Percentiles rank a stretch among this genome's conserved stretches.
These are phyloP conservation scores for Ovis aries DNA, from an alignment of 2,113 vertebrate genomes.

Conservation along the genomic window ARS-UI_Ramb_v3.0 NC_056054.1:37337501-37338000, in stretches of 20 bases:
- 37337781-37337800: not conserved
- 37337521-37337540: not conserved
- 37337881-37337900: not conserved
- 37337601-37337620: not conserved
- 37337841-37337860: not conserved
- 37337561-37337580: not conserved
- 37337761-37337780: not conserved
- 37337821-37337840: not conserved
- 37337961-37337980: not conserved
- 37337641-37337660: not conserved
- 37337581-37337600: not conserved
- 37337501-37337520: not conserved
- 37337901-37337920: not conserved
- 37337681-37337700: not conserved
- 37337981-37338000: accelerated
- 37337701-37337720: not conserved
- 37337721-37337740: not conserved
- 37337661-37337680: not conserved
- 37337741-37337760: not conserved
- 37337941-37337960: not conserved
- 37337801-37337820: not conserved
- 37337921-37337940: not conserved
- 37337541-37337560: not conserved
- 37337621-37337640: not conserved
- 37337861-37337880: not conserved